Percentiles rank a stretch among this genome's conserved stretches.
Evolutionary conservation across 2,797 vertebrate species (phyloP).

Genomic region (Channa striata): DNA sequence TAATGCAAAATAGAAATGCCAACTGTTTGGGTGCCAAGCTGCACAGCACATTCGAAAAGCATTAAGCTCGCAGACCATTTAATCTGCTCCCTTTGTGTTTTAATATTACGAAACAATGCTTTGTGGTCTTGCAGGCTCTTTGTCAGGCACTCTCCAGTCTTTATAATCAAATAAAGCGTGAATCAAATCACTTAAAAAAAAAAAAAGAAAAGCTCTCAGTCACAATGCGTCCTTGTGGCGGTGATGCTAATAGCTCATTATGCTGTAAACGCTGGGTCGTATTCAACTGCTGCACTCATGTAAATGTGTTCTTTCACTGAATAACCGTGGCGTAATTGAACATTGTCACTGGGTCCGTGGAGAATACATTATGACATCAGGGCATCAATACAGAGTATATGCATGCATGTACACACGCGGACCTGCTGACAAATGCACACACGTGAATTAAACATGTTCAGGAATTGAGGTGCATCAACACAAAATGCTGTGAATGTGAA

Average conservation of each 20-base stretch:
- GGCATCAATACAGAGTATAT: constrained; percentile 25
- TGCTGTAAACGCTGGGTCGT: constrained; percentile 48
- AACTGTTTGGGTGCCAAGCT: constrained; percentile 12
- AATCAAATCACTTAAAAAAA: constrained; percentile 30
- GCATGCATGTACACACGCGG: neutral
- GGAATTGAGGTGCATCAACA: constrained; percentile 31
- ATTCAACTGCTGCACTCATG: constrained; percentile 56
- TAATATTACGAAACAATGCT: constrained; percentile 46
- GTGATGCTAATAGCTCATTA: constrained; percentile 71
- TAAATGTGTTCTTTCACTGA: constrained; percentile 64
- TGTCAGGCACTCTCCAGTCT: constrained; percentile 29
- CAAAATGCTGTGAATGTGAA: constrained; percentile 30
- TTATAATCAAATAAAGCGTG: constrained; percentile 63
- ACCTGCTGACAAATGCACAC: constrained; percentile 21
- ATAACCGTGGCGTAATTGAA: constrained; percentile 57
- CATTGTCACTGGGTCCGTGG: constrained; percentile 43
- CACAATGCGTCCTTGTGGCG: constrained; percentile 42
- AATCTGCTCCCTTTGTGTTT: constrained; percentile 48
- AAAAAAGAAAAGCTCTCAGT: constrained; percentile 28
- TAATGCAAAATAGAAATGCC: constrained; percentile 43
- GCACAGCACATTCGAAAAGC: constrained; percentile 32
- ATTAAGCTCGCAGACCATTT: constrained; percentile 36
- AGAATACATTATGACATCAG: constrained; percentile 66
- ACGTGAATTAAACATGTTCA: constrained; percentile 16
- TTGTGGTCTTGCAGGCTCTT: constrained; percentile 33